Evolutionary conservation across 2,113 vertebrate genomes (phyloP).

Genomic region (Zonotrichia leucophrys): DNA sequence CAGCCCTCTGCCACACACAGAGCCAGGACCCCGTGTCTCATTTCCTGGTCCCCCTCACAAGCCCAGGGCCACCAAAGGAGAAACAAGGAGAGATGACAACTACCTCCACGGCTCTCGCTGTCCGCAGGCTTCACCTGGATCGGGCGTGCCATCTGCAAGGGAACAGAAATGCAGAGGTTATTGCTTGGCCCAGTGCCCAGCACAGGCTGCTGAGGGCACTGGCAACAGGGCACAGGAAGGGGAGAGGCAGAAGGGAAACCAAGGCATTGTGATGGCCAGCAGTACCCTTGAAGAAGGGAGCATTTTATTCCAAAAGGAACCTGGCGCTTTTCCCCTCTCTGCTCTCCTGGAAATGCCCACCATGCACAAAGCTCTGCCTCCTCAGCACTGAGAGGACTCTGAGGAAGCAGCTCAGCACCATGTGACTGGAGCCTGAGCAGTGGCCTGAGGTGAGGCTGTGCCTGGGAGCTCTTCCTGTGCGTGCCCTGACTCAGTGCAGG

Average conservation of each 20-base stretch:
- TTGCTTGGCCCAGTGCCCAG: neutral
- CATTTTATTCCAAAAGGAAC: neutral
- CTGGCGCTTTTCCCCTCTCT: neutral
- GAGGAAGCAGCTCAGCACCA: neutral
- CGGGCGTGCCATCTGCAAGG: slow-evolving; percentile 80
- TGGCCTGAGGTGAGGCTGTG: neutral
- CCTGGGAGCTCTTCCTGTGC: neutral
- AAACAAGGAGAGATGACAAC: slow-evolving; percentile 73
- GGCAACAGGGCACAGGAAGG: neutral
- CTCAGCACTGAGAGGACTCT: neutral
- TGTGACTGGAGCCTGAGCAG: neutral
- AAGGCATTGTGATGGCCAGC: neutral
- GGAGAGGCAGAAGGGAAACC: neutral
- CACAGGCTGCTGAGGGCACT: neutral
- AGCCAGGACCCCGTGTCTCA: neutral
- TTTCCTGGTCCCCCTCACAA: neutral
- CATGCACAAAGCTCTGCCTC: neutral
- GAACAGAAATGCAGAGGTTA: slow-evolving; percentile 39
- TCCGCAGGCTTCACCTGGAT: slow-evolving; percentile 91
- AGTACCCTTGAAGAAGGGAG: neutral
- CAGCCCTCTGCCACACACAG: neutral
- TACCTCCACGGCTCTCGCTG: slow-evolving; percentile 98
- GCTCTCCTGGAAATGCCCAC: neutral
- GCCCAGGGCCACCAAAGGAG: neutral
- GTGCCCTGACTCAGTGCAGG: neutral